Evolutionary conservation across 2,797 vertebrate species (phyloP).

Genomic region (Protosalanx chinensis): DNA sequence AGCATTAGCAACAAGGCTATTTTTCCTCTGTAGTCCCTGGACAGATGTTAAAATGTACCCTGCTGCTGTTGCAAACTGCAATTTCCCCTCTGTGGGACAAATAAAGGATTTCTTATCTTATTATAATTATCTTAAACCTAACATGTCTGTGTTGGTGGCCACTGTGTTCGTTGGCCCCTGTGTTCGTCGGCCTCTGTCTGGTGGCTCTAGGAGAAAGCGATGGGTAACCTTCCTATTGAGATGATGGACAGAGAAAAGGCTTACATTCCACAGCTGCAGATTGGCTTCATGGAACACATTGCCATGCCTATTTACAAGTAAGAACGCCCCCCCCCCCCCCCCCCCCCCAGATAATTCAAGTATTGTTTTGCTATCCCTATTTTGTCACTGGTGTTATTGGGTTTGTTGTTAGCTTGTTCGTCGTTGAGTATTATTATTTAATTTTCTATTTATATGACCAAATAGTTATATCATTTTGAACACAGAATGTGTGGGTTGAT

Average conservation of each 20-base stretch:
- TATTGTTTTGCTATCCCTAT: too few species aligned
- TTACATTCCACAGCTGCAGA: slow-evolving; percentile 82
- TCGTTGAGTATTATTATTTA: too few species aligned
- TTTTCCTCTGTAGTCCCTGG: too few species aligned
- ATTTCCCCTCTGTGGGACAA: too few species aligned
- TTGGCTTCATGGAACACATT: slow-evolving; percentile 85
- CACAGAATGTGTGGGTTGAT: background rate
- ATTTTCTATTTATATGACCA: too few species aligned
- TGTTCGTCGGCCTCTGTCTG: background rate
- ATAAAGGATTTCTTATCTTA: too few species aligned
- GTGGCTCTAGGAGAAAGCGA: slow-evolving; percentile 76
- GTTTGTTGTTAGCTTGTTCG: too few species aligned
- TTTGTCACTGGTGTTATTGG: too few species aligned
- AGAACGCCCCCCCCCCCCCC: slow-evolving; percentile 22
- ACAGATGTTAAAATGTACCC: too few species aligned
- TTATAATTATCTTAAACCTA: too few species aligned
- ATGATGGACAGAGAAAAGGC: slow-evolving; percentile 87
- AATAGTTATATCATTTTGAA: background rate
- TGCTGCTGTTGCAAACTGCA: too few species aligned
- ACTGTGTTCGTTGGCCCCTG: background rate
- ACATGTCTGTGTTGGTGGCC: background rate
- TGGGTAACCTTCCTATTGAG: slow-evolving; percentile 81
- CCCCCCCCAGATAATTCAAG: background rate
- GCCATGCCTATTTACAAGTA: slow-evolving; percentile 85
- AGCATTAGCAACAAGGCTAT: too few species aligned